Evolutionary conservation across 2,888 invertebrate species (phyloP).

Genomic region (Polymixis lichenea): DNA sequence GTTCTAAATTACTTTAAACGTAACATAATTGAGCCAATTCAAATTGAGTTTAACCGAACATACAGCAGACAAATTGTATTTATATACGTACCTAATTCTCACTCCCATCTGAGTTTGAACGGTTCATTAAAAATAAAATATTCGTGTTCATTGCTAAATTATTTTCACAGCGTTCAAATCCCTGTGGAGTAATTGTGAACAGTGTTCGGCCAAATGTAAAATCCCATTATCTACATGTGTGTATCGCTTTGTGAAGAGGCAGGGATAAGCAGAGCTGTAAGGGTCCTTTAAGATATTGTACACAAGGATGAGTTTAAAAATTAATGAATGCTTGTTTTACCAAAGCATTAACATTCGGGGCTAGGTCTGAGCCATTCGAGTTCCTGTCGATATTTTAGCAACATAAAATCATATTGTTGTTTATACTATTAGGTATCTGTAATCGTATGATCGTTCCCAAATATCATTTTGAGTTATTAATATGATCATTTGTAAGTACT

Average conservation of each 20-base stretch:
- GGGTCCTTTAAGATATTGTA: slow-evolving; percentile 50
- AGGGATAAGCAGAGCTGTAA: slow-evolving; percentile 27
- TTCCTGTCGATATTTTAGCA: background rate
- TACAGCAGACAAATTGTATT: slow-evolving; percentile 35
- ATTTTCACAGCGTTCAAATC: slow-evolving; percentile 61
- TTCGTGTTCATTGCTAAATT: slow-evolving; percentile 60
- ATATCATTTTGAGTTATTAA: background rate
- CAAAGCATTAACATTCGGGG: background rate
- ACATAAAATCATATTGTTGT: background rate
- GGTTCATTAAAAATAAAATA: slow-evolving; percentile 65
- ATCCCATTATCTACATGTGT: slow-evolving; percentile 63
- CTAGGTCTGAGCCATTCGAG: background rate
- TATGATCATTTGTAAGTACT: background rate
- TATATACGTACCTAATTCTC: slow-evolving; percentile 34
- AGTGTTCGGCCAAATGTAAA: slow-evolving; percentile 64
- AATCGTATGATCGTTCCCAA: background rate
- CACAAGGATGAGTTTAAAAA: slow-evolving; percentile 39
- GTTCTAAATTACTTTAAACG: slow-evolving; percentile 24
- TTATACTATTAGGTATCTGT: background rate
- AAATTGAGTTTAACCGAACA: slow-evolving; percentile 51
- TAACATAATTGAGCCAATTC: slow-evolving; percentile 24
- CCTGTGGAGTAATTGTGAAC: slow-evolving; percentile 65
- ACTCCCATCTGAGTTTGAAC: slow-evolving; percentile 48
- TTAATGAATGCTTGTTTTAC: slow-evolving; percentile 27
- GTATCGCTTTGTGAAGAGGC: slow-evolving; percentile 39